phyloP scores from a whole-genome alignment of 2,888 invertebrate species.

The Diachrysia chrysitis region DNA sequence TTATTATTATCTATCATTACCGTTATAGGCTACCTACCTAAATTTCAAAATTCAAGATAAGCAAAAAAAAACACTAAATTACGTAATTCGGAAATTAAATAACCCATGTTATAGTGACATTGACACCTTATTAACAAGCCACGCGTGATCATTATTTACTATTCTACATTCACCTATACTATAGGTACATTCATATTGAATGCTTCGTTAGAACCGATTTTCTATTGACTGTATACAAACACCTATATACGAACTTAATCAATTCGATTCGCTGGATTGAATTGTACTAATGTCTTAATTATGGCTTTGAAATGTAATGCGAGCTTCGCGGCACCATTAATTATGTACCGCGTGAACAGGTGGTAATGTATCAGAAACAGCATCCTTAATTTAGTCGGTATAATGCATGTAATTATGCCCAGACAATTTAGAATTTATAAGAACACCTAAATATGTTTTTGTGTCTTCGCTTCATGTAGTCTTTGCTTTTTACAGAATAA shows the following conservation, averaged over 20 bases:
- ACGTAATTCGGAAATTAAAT: not conserved
- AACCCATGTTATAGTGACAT: not conserved
- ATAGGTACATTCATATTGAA: constrained; percentile 48
- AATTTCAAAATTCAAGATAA: no score
- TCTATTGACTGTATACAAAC: constrained; percentile 24
- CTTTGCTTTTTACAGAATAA: no score
- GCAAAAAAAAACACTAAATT: no score
- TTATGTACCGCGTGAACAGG: constrained; percentile 22
- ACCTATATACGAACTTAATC: constrained; percentile 53
- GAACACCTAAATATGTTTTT: no score
- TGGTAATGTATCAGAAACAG: constrained; percentile 17
- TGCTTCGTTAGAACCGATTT: constrained; percentile 60
- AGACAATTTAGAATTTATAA: not conserved
- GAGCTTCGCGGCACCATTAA: constrained; percentile 32
- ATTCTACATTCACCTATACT: constrained; percentile 15
- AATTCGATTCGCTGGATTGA: constrained; percentile 54
- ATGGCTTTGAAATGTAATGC: constrained; percentile 30
- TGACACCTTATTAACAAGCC: not conserved
- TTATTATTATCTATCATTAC: no score
- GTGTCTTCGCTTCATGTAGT: no score
- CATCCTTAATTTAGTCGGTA: constrained; percentile 18
- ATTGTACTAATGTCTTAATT: constrained; percentile 49
- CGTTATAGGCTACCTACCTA: no score
- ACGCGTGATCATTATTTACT: constrained; percentile 12
- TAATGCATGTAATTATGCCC: not conserved